Conservation (phyloP, 2,113 vertebrate species). For the Pomatostomus ruficeps region DNA sequence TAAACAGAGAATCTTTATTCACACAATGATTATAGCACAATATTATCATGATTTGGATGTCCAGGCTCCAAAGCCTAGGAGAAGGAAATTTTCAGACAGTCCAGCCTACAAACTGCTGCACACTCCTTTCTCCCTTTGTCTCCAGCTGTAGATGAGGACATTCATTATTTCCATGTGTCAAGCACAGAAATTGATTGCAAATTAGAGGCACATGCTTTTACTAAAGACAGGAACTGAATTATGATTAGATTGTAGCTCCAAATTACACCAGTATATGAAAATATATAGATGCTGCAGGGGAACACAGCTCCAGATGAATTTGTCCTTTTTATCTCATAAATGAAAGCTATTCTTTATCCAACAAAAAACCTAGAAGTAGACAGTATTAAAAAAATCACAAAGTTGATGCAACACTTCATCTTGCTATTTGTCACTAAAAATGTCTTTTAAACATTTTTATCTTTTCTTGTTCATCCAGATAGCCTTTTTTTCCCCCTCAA, state of each 20-base stretch:
- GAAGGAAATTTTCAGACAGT: background rate
- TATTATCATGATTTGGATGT: background rate
- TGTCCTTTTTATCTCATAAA: background rate
- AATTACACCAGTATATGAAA: slow-evolving; percentile 16
- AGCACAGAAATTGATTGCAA: background rate
- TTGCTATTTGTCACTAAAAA: background rate
- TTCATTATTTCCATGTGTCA: slow-evolving; percentile 9
- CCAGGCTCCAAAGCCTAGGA: background rate
- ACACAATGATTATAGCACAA: background rate
- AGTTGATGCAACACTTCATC: background rate
- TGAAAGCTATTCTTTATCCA: background rate
- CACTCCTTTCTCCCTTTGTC: background rate
- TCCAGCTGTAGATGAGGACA: slow-evolving; percentile 19
- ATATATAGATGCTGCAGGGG: background rate
- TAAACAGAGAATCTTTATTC: background rate
- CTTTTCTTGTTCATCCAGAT: background rate
- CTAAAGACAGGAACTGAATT: slow-evolving; percentile 22
- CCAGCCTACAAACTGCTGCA: background rate
- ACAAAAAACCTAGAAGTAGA: background rate
- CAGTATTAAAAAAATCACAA: background rate
- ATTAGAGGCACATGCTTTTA: slow-evolving; percentile 28
- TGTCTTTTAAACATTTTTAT: background rate
- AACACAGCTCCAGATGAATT: background rate
- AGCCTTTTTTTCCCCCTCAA: background rate
- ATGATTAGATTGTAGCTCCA: slow-evolving; percentile 2